Base-by-base conservation (phyloP, 1,140 invertebrate genomes). In the Neodiprion virginianus region DNA sequence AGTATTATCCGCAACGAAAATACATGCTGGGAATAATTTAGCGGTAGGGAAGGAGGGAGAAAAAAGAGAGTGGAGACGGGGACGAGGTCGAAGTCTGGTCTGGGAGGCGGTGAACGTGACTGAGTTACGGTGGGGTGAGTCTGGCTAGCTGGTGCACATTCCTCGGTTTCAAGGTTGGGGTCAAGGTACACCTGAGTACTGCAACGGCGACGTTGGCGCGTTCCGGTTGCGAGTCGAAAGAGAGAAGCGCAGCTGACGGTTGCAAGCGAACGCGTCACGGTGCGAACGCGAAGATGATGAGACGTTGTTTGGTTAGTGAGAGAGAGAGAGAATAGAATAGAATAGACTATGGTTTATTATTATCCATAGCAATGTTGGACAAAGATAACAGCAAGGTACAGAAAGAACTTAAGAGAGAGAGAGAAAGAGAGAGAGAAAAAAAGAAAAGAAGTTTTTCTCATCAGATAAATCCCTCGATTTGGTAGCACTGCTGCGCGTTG, bases 131-230 rank as follows among this genome's bases (percentile, higher is more conserved):
- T 81, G 79, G 78, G 81, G 81, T 79, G 76, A 80, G 78, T 75
- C 76, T 73, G 77, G 75, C 53, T 61, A 61, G 53, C 53, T 76
- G 76, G 78, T 77, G 77, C 80, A 79, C 82, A 83, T 86, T 85
- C 83, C 82, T 79, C 66, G 75, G 75, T 75, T 77, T 79, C 85
- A 86, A 87, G 85, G 84, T 82, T 83, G 81, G 83, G 83, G 85
- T 84, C 85, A 85, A 87, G 82, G 79, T 72, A 81, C 83, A 84
- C 77, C 78, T 82, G 83, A 85, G 82, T 81, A 79, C 53, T 80
- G 79, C 77, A 77, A 12, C 67, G 21, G 17, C 61, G 61, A 65
- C 28, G 28, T 1, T 40, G 2, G 1, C 28, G 28, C 28, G 28
- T 40, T 40, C 28, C 28, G 28, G 61, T 14, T 14, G 61, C 7